Conservation (phyloP, 1,140 invertebrate species). For the Nylanderia fulva region DNA sequence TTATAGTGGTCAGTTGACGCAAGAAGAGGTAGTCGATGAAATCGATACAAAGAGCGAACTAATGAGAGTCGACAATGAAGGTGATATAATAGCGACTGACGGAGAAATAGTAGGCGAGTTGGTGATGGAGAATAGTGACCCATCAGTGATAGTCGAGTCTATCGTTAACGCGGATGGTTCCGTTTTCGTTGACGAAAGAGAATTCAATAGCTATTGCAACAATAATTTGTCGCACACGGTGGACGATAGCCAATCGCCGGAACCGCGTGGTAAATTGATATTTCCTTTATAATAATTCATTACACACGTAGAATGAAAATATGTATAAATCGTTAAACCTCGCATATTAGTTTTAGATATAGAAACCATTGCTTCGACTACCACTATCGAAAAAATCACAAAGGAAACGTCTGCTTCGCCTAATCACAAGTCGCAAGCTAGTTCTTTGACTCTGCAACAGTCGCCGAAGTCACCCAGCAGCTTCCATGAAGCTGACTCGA, state of each 20-base stretch:
- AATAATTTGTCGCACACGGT: conserved; percentile 74
- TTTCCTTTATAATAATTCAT: not conserved
- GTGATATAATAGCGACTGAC: conserved; percentile 78
- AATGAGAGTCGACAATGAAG: conserved; percentile 71
- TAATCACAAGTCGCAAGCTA: conserved; percentile 59
- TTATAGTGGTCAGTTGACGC: conserved; percentile 77
- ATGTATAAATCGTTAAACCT: not conserved
- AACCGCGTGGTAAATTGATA: conserved; percentile 72
- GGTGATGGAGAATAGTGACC: conserved; percentile 82
- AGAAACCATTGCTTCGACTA: conserved; percentile 67
- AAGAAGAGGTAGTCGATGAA: conserved; percentile 80
- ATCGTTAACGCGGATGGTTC: conserved; percentile 82
- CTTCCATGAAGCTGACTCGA: conserved; percentile 74
- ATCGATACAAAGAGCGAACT: conserved; percentile 78
- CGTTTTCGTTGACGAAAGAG: conserved; percentile 82
- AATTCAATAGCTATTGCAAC: conserved; percentile 80
- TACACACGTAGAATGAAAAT: not conserved
- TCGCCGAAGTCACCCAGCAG: conserved; percentile 70
- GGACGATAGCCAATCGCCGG: conserved; percentile 75
- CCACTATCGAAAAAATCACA: conserved; percentile 73
- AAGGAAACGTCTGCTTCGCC: conserved; percentile 63
- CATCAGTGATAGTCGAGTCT: conserved; percentile 83
- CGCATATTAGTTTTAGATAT: conserved; percentile 76
- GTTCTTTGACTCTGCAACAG: conserved; percentile 50
- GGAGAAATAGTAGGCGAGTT: conserved; percentile 82